Percentiles rank a stretch among this genome's conserved stretches.
These are phyloP conservation scores for Cecropterus lyciades DNA, from an alignment of 1,140 invertebrate genomes.

Conservation along the genomic window DNA sequence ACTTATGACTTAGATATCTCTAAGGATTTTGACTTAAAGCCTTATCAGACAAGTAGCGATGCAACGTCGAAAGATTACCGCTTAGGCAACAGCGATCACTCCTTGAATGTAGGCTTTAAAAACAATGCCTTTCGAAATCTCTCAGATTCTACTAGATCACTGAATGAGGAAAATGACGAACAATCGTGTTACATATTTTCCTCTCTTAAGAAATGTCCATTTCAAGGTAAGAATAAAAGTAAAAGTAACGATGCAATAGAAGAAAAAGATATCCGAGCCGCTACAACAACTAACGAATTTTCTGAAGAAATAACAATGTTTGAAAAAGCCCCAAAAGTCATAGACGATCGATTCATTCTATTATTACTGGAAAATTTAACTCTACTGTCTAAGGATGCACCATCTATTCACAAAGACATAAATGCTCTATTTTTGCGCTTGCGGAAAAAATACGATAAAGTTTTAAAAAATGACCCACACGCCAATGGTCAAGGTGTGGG, in stretches of 20 bases:
- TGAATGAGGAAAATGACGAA: slow-evolving; percentile 40
- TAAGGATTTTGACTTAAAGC: slow-evolving; percentile 47
- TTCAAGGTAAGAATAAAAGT: slow-evolving; percentile 31
- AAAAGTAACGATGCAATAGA: slow-evolving; percentile 12
- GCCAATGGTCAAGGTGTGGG: slow-evolving; percentile 48
- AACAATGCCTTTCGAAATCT: slow-evolving; percentile 18
- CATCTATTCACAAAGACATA: slow-evolving; percentile 63
- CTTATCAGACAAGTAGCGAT: slow-evolving; percentile 58
- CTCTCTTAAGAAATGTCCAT: slow-evolving; percentile 44
- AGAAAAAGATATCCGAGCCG: not conserved
- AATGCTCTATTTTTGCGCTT: slow-evolving; percentile 57
- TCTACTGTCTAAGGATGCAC: slow-evolving; percentile 55
- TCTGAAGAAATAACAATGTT: slow-evolving; percentile 37
- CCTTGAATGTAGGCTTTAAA: slow-evolving; percentile 43
- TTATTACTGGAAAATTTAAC: slow-evolving; percentile 63
- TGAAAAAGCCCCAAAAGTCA: slow-evolving; percentile 46
- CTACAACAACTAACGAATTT: slow-evolving; percentile 18
- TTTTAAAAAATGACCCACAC: slow-evolving; percentile 36
- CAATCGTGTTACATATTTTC: slow-evolving; percentile 58
- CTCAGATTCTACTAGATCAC: slow-evolving; percentile 23
- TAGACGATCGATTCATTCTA: slow-evolving; percentile 66
- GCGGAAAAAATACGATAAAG: slow-evolving; percentile 56
- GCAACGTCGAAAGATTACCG: slow-evolving; percentile 50
- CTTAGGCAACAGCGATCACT: slow-evolving; percentile 43
- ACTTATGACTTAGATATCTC: slow-evolving; percentile 25